phyloP scores from a whole-genome alignment of 2,888 invertebrate species.

The Odontocolon sp. region DNA sequence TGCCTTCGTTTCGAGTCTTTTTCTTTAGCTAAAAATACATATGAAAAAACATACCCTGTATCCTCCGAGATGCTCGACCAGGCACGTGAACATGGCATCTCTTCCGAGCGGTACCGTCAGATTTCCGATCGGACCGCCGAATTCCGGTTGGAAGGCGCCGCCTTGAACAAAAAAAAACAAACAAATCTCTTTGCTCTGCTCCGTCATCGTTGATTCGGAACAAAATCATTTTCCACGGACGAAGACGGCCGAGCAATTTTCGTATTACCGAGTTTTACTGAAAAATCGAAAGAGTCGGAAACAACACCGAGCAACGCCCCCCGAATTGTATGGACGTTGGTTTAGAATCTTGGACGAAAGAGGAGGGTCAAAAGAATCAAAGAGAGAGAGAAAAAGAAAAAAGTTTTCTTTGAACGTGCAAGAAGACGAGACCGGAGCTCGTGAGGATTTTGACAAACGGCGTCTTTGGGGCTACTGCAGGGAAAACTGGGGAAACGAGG shows the following conservation, averaged over 20 bases:
- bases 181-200: slow-evolving; percentile 24
- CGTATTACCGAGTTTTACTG: not conserved
- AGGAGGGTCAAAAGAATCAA: slow-evolving; percentile 52
- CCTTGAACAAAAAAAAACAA: slow-evolving; percentile 82
- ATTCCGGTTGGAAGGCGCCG: slow-evolving; percentile 91
- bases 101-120: slow-evolving; percentile 92
- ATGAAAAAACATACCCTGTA: slow-evolving; percentile 88
- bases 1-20: not conserved
- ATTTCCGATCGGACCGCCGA: slow-evolving; percentile 91
- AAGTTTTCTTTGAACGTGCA: slow-evolving; percentile 45
- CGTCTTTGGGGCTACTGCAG: slow-evolving; percentile 35
- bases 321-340: slow-evolving; percentile 4
- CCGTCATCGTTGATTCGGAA: too few relatives aligned
- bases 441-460: slow-evolving; percentile 57
- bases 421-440: slow-evolving; percentile 19
- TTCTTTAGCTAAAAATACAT: not conserved
- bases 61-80: slow-evolving; percentile 93
- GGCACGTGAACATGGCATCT: slow-evolving; percentile 93
- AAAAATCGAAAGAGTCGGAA: not conserved
- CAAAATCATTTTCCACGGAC: too few relatives aligned
- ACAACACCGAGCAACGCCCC: not conserved
- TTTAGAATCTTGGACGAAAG: not conserved
- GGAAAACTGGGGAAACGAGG: slow-evolving; percentile 22
- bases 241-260: too few relatives aligned
- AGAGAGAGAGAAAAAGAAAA: too few relatives aligned